Percentiles rank a stretch among this genome's conserved stretches.
phyloP scores from a whole-genome alignment of 2,797 vertebrate genomes.

The Alectoris magna region DNA sequence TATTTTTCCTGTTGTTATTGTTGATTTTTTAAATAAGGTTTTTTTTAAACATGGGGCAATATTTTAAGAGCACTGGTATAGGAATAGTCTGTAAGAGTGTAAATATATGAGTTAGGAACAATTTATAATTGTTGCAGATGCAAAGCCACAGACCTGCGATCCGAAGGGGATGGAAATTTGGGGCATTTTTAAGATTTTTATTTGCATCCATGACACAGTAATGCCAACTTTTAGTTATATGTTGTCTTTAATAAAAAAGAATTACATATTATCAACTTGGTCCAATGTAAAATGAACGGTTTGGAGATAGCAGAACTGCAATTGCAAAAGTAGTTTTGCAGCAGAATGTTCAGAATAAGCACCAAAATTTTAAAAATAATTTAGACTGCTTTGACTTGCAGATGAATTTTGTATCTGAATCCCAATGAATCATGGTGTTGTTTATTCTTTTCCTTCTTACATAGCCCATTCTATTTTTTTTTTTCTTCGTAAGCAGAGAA shows the following conservation, averaged over 20 bases:
- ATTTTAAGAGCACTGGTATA: neutral
- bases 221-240: neutral
- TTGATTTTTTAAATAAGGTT: too few species aligned
- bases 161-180: conserved; percentile 69
- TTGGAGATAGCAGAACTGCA: neutral
- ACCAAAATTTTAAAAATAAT: neutral
- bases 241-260: neutral
- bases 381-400: neutral
- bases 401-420: neutral
- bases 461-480: neutral
- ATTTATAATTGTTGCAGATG: conserved; percentile 75
- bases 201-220: neutral
- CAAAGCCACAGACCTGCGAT: conserved; percentile 72
- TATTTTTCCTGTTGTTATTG: neutral
- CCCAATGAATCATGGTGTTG: neutral
- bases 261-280: neutral
- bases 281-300: neutral
- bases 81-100: neutral
- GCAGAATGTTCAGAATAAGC: neutral
- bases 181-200: conserved; percentile 19
- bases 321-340: neutral
- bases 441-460: neutral
- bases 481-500: neutral
- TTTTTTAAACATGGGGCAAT: neutral
- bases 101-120: neutral